Base-by-base conservation (phyloP, 1,140 invertebrate genomes). In the Hypsibius dujardini region DNA sequence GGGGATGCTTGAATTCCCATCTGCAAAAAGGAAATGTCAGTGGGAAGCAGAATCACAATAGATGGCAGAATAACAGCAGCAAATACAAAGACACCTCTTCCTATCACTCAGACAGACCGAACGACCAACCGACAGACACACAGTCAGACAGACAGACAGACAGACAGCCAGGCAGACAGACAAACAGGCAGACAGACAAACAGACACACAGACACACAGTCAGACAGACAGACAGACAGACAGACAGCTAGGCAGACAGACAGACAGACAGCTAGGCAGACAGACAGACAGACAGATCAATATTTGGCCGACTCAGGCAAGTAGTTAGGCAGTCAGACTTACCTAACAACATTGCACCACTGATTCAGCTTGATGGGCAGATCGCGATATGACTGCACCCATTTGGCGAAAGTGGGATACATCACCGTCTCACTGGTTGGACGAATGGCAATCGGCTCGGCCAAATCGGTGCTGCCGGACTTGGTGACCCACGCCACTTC, bases 1-100 rank as follows among this genome's bases (percentile, higher is more conserved):
- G 95, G 1, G 96, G 96, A 82, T 99, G 94, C 79, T 98, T 98
- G 79, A 99, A 99, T 82, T 99, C 96, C 96, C 96, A 99, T 85
- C 90, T 94, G 75, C 15, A 77, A 77, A 74, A 76, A 70, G 70
- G 14, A 70, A 70, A 70, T 40, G 28, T 59, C 15, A 14, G 56
- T 15, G 15, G 15, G 14, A 59, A 14, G 15, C 69, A 14, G 14
- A 59, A 70, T 15, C 28, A 15, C 14, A 15, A 15, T 70, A 14
- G 15, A n/a, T 70, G 15, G 14, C 15, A 14, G 14, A 70, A 59
- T 15, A 70, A 14, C 50, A 15, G 28, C 15, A 15, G 15, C 15
- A 59, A 15, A 15, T 15, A 59, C 15, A n/a, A n/a, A n/a, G n/a
- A n/a, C n/a, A n/a, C n/a, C n/a, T n/a, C n/a, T n/a, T n/a, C n/a